Conservation (phyloP, 2,797 vertebrate species). For the Paratrypauchen microcephalus region DNA sequence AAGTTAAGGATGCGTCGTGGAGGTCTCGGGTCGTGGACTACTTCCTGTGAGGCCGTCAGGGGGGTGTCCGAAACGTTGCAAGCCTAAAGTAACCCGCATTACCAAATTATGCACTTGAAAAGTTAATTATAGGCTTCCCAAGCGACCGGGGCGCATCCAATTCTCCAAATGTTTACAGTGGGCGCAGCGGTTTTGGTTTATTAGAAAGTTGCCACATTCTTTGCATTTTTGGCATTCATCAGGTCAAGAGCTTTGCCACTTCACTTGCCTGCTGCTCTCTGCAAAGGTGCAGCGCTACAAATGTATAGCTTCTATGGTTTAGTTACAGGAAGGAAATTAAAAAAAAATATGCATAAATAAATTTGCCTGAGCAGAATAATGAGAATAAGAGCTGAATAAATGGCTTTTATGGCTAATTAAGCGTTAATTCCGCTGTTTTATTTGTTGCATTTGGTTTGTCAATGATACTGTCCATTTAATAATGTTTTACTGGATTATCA, state of each 20-base stretch:
- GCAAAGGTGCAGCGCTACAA: neutral
- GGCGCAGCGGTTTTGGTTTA: neutral
- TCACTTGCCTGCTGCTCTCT: neutral
- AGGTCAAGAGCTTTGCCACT: constrained; percentile 4
- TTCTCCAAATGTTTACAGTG: constrained; percentile 2
- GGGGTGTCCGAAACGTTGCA: neutral
- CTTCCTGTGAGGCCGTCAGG: constrained; percentile 27
- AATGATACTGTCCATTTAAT: too few relatives aligned
- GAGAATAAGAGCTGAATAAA: too few relatives aligned
- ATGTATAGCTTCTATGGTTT: neutral
- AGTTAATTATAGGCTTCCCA: neutral
- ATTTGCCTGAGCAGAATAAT: too few relatives aligned
- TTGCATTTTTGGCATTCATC: constrained; percentile 9
- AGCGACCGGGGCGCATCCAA: neutral
- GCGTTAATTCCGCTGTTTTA: too few relatives aligned
- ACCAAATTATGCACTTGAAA: neutral
- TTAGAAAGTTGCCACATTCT: constrained; percentile 8
- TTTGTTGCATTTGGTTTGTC: too few relatives aligned
- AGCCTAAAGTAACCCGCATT: neutral
- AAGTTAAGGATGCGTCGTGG: constrained; percentile 33
- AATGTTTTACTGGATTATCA: too few relatives aligned
- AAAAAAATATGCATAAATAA: too few relatives aligned
- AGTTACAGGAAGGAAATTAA: too few relatives aligned
- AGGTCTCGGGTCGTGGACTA: constrained; percentile 28
- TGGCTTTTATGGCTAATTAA: too few relatives aligned